A percentile compares a stretch with the other conserved stretches of the same genome.
These are phyloP conservation scores for Glossosoma conforme DNA, from an alignment of 1,140 invertebrate species.

Conservation along the genomic window DNA sequence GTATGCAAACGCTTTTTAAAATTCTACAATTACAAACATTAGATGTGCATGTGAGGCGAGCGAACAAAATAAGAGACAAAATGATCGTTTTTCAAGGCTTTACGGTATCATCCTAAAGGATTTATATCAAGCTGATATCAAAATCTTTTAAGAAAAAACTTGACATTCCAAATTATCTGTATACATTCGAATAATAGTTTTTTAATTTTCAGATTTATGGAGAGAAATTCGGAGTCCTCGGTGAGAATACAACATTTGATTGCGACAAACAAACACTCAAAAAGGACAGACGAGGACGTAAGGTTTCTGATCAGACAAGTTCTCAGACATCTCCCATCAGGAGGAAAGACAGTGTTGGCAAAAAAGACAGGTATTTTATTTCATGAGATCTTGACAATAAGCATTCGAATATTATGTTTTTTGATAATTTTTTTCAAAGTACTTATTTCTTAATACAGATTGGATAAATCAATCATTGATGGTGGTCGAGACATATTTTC, in stretches of 20 bases:
- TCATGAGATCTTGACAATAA: background rate
- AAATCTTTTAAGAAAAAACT: too few relatives aligned
- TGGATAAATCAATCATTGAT: slow-evolving; percentile 47
- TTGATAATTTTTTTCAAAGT: background rate
- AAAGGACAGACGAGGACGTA: slow-evolving; percentile 53
- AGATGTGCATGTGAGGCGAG: too few relatives aligned
- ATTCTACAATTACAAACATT: too few relatives aligned
- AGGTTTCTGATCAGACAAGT: slow-evolving; percentile 72
- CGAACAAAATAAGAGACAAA: background rate
- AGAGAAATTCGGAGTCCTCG: slow-evolving; percentile 73
- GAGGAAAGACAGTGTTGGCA: slow-evolving; percentile 69
- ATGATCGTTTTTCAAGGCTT: too few relatives aligned
- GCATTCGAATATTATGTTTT: background rate
- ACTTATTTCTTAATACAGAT: slow-evolving; percentile 33
- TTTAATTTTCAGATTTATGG: slow-evolving; percentile 62
- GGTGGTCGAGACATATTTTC: slow-evolving; percentile 38
- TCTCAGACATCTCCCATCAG: slow-evolving; percentile 68
- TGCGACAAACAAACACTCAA: slow-evolving; percentile 52
- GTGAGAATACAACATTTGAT: slow-evolving; percentile 49
- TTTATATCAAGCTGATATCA: too few relatives aligned
- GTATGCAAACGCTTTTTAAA: too few relatives aligned
- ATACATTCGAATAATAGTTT: slow-evolving; percentile 1
- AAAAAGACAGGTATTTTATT: slow-evolving; percentile 63
- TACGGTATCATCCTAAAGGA: too few relatives aligned
- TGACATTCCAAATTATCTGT: too few relatives aligned